Base-by-base conservation (phyloP, 2,113 vertebrate species). In the Triplophysa dalaica region DNA sequence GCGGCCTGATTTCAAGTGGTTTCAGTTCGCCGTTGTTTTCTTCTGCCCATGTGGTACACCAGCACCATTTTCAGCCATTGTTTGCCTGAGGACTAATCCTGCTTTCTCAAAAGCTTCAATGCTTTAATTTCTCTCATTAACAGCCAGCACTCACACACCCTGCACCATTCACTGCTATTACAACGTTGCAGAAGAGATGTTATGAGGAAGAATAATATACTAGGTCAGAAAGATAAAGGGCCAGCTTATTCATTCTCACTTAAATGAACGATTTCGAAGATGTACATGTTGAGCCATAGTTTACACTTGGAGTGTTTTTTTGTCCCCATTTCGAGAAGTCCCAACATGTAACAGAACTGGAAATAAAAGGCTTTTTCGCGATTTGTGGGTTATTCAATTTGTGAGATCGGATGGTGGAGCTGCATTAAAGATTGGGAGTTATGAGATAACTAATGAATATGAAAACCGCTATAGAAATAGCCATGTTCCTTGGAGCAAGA, bases 361-460 rank as follows among this genome's bases (percentile, higher is more conserved):
- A 90, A 90, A 90, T 91, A 87, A 87, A 79, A 83, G 85, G 88
- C 78, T 90, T 91, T 90, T 89, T 92, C n/a, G 84, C 89, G 79
- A 91, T 91, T 90, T 87, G 86, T 79, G 86, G 84, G 87, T 88
- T 90, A 87, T 90, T 92, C 1, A 89, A 92, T 92, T 91, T 90
- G 87, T 50, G 81, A 83, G 87, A 92, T 89, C 86, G 85, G 82
- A 89, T 82, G 77, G 82, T 84, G 85, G 81, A 54, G 72, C 82
- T 22, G 54, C 83, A 84, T 91, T 89, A 88, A 92, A 88, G 87
- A 87, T 87, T 78, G 77, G 82, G 77, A 84, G 83, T 80, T 84
- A 84, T 90, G 90, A 91, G 29, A 90, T 90, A 89, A 89, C 90
- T 92, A 92, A 92, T 92, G 88, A 93, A 91, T 91, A 89, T 92